phyloP scores from a whole-genome alignment of 2,797 vertebrate species.

The Pseudochaenichthys georgianus region DNA sequence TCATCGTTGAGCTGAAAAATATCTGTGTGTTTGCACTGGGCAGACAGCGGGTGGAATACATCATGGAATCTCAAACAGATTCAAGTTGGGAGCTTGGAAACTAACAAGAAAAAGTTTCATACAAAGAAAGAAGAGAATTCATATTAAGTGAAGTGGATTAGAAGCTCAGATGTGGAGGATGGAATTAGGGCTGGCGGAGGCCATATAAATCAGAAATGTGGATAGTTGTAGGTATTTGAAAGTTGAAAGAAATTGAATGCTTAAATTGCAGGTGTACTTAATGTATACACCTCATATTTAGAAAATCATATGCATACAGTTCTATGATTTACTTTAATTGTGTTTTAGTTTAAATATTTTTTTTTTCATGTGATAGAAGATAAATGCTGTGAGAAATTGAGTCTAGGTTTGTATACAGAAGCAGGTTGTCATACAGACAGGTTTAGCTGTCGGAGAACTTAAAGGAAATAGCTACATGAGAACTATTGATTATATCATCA shows the following conservation, averaged over 20 bases:
- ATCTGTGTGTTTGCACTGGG: background rate
- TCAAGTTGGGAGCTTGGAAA: background rate
- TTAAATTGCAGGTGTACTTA: constrained; percentile 3
- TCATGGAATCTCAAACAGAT: background rate
- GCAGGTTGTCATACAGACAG: background rate
- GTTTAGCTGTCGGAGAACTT: background rate
- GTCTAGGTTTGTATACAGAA: background rate
- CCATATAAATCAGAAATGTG: constrained; percentile 10
- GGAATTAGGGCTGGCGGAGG: constrained; percentile 16
- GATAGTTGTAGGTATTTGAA: constrained; percentile 41
- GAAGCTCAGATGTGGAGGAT: constrained; percentile 1
- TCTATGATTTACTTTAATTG: background rate
- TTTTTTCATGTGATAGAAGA: background rate
- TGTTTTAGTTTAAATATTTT: no score
- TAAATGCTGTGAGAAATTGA: background rate
- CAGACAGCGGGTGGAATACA: background rate
- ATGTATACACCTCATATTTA: background rate
- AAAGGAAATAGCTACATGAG: no score
- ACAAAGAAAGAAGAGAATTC: background rate
- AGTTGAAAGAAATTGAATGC: constrained; percentile 14
- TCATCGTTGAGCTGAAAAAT: background rate
- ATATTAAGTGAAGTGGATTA: constrained; percentile 10
- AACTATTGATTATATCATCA: no score
- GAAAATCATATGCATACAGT: background rate
- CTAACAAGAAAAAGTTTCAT: background rate